phyloP scores from a whole-genome alignment of 2,888 invertebrate species.

The Strigamia crassipes region DNA sequence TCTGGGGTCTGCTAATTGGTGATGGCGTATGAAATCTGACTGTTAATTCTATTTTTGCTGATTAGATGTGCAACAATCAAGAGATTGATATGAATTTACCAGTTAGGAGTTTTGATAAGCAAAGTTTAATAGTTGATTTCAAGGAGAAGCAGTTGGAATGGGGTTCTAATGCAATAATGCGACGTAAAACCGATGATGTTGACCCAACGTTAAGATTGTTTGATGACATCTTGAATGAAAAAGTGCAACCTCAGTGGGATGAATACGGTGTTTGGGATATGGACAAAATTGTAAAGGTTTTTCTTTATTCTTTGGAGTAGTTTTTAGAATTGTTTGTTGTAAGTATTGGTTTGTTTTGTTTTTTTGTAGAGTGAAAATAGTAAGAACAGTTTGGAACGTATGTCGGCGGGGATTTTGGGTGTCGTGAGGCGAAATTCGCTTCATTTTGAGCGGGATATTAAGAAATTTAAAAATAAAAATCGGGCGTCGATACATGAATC shows the following conservation, averaged over 20 bases:
- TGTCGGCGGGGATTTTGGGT: conserved; percentile 71
- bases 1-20: too few relatives aligned
- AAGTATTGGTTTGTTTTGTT: too few relatives aligned
- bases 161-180: neutral
- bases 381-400: conserved; percentile 57
- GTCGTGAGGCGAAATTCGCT: conserved; percentile 64
- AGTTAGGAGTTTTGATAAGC: neutral
- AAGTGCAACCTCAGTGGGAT: conserved; percentile 53
- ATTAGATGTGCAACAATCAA: conserved; percentile 61
- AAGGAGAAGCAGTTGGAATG: conserved; percentile 22
- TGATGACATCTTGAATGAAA: neutral
- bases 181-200: neutral
- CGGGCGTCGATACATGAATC: conserved; percentile 45
- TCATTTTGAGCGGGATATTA: conserved; percentile 52
- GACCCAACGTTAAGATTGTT: neutral
- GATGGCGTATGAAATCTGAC: too few relatives aligned
- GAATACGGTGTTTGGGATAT: conserved; percentile 57
- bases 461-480: conserved; percentile 22
- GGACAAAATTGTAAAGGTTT: conserved; percentile 51
- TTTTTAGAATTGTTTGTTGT: too few relatives aligned
- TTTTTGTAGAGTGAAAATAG: neutral
- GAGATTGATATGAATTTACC: conserved; percentile 60
- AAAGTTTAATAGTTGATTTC: neutral
- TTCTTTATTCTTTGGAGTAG: too few relatives aligned
- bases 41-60: conserved; percentile 46